Evolutionary conservation across 2,797 vertebrate genomes (phyloP).

Genomic region (Chaetodon trifasciatus): DNA sequence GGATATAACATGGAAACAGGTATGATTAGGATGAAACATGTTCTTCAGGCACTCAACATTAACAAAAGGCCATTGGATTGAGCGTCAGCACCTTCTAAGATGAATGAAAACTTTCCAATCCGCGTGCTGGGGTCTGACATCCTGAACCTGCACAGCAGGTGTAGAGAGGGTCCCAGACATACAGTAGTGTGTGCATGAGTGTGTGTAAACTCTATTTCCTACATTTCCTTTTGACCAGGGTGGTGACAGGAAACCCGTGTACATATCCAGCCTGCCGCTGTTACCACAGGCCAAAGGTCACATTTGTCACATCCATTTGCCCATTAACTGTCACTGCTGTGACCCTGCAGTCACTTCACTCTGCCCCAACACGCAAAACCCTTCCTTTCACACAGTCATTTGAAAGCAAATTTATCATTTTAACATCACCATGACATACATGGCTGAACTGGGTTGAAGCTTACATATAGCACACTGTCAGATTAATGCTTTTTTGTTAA

Average conservation of each 20-base stretch:
- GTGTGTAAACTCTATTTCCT: constrained; percentile 70
- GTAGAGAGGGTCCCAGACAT: constrained; percentile 46
- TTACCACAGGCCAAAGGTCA: constrained; percentile 72
- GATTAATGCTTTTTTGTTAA: background rate
- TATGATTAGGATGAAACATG: background rate
- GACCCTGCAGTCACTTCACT: constrained; percentile 54
- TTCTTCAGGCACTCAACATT: background rate
- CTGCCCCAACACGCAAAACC: constrained; percentile 8
- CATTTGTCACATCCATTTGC: constrained; percentile 66
- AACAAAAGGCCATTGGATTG: background rate
- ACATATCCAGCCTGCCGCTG: constrained; percentile 75
- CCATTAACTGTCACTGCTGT: constrained; percentile 54
- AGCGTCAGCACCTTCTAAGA: background rate
- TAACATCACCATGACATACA: background rate
- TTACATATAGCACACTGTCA: background rate
- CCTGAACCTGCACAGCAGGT: constrained; percentile 74
- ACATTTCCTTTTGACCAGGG: constrained; percentile 78
- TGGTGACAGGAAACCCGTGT: constrained; percentile 79
- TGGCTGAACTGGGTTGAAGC: background rate
- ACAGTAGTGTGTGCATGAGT: constrained; percentile 24
- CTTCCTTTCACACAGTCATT: constrained; percentile 42
- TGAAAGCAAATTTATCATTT: constrained; percentile 23
- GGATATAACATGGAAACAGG: background rate
- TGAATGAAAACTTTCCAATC: constrained; percentile 33
- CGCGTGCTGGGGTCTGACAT: constrained; percentile 46